phyloP scores from a whole-genome alignment of 2,113 vertebrate genomes.

The Scolopax mira region DNA sequence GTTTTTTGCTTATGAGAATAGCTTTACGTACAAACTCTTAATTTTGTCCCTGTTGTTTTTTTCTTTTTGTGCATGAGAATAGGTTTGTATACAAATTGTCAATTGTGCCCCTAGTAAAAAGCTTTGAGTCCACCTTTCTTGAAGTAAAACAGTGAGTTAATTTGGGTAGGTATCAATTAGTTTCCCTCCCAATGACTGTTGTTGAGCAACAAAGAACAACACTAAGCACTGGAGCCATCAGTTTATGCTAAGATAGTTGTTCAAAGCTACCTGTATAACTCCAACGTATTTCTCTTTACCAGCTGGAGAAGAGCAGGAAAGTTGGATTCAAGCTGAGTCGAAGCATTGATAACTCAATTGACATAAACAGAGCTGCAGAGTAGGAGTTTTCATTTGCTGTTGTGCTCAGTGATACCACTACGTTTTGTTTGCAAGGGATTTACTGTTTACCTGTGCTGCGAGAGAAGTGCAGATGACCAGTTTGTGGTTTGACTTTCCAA shows the following conservation, averaged over 20 bases:
- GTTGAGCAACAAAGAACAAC: background rate
- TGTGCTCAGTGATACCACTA: background rate
- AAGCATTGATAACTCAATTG: background rate
- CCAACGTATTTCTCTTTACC: background rate
- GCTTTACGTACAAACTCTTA: background rate
- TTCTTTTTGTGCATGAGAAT: background rate
- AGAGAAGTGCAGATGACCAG: background rate
- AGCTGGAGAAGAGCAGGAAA: background rate
- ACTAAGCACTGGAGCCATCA: background rate
- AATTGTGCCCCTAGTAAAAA: background rate
- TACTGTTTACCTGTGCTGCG: background rate
- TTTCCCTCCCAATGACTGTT: accelerated
- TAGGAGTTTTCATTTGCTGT: background rate
- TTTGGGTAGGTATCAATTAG: background rate
- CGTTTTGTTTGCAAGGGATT: background rate
- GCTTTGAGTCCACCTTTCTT: background rate
- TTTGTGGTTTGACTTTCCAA: background rate
- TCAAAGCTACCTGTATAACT: background rate
- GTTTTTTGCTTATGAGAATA: background rate
- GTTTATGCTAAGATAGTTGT: background rate
- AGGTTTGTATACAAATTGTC: background rate
- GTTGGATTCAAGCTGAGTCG: background rate
- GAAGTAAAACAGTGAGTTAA: background rate
- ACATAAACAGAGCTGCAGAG: background rate
- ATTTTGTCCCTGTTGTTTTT: background rate